These are phyloP conservation scores for Pteronotus mesoamericanus DNA, from an alignment of 2,797 vertebrate species.

Conservation along the genomic window DNA sequence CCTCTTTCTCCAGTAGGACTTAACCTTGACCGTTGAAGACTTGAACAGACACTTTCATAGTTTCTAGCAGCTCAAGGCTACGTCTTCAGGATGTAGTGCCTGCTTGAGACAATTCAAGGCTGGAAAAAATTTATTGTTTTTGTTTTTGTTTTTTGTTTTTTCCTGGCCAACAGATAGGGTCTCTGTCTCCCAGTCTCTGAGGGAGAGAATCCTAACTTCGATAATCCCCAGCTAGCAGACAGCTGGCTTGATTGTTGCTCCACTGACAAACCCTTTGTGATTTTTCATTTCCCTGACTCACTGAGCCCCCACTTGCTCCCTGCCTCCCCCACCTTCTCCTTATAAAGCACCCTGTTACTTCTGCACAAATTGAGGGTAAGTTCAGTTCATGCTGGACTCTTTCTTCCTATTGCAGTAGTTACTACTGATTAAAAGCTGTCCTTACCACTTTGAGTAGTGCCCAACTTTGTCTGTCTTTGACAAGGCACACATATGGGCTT, in stretches of 20 bases:
- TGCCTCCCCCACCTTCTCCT: neutral
- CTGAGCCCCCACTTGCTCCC: neutral
- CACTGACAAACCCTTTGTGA: neutral
- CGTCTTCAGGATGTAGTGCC: neutral
- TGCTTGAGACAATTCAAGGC: neutral
- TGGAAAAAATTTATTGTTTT: too few species aligned
- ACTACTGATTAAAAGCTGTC: neutral
- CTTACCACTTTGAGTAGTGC: neutral
- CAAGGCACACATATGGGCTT: neutral
- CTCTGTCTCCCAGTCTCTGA: neutral
- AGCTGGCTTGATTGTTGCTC: neutral
- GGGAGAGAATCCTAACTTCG: neutral
- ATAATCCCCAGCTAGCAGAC: neutral
- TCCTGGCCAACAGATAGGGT: neutral
- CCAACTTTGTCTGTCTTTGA: neutral
- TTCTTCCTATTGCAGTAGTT: neutral
- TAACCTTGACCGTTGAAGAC: neutral
- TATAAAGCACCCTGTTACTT: neutral
- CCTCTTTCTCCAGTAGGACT: neutral
- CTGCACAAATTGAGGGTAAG: neutral
- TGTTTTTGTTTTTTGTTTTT: too few species aligned
- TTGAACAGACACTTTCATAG: neutral
- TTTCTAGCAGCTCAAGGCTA: neutral
- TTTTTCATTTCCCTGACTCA: neutral
- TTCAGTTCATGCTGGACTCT: neutral